phyloP scores from a whole-genome alignment of 2,888 invertebrate species.

The Cephus pygmeus region DNA sequence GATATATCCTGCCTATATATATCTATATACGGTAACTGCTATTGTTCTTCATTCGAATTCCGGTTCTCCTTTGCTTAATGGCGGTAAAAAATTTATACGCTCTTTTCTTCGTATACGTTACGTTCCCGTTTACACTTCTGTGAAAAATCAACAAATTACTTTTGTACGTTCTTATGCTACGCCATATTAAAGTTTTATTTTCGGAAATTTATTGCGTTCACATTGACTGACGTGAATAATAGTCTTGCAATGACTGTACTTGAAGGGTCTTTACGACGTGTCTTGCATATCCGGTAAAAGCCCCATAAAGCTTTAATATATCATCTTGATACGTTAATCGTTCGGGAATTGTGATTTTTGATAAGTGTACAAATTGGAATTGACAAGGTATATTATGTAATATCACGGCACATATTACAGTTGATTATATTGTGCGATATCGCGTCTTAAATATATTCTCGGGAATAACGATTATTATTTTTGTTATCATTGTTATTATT shows the following conservation, averaged over 20 bases:
- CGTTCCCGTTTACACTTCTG: not conserved
- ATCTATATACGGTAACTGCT: not conserved
- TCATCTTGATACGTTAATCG: not conserved
- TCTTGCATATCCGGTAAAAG: not conserved
- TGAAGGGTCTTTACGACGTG: not conserved
- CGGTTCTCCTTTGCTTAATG: not conserved
- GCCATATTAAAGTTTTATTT: not conserved
- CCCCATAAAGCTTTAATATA: not conserved
- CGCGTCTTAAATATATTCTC: not conserved
- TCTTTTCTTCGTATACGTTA: not conserved
- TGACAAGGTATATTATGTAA: not conserved
- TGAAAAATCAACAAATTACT: not conserved
- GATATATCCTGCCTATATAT: not conserved
- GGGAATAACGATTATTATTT: not conserved
- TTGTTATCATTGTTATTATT: not conserved
- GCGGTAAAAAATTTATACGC: not conserved
- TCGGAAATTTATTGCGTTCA: not conserved
- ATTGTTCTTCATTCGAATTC: not conserved
- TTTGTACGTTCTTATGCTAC: not conserved
- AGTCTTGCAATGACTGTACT: not conserved
- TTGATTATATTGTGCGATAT: not conserved
- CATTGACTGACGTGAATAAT: not conserved
- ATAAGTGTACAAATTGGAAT: not conserved
- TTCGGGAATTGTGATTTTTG: not conserved
- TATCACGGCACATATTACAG: not conserved